A percentile compares a stretch with the other conserved stretches of the same genome.
These are phyloP conservation scores for Babyrousa celebensis DNA, from an alignment of 2,797 vertebrate genomes.

Conservation along the genomic window DNA sequence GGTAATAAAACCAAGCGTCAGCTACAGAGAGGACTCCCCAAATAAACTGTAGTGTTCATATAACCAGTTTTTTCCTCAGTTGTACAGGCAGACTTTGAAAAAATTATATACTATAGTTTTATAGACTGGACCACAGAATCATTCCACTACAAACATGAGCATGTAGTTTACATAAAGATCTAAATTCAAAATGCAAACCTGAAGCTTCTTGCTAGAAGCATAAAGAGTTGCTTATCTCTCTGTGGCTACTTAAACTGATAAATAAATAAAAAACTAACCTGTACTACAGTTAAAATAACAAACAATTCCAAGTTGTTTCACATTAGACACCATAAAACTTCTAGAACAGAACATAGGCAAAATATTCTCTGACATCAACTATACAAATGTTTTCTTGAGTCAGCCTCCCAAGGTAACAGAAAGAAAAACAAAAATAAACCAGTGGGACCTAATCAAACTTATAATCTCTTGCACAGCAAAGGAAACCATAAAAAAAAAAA, in stretches of 20 bases:
- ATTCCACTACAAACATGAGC: background rate
- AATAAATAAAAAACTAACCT: background rate
- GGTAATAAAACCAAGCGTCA: background rate
- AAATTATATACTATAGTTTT: background rate
- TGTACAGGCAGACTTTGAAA: background rate
- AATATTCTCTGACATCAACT: no score
- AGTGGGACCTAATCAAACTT: no score
- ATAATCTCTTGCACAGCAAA: no score
- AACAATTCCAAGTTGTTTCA: background rate
- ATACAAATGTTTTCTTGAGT: no score
- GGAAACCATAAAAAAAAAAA: no score
- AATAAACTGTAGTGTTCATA: background rate
- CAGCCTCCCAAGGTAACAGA: no score
- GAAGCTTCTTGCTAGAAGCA: constrained; percentile 18
- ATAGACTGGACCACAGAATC: background rate
- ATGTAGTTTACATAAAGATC: background rate
- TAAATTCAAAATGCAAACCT: constrained; percentile 6
- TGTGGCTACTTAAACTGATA: background rate
- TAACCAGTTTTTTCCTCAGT: background rate
- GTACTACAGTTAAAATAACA: background rate
- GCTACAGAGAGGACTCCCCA: background rate
- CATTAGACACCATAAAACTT: no score
- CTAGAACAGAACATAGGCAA: no score
- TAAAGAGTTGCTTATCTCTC: background rate
- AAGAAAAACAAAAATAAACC: no score